Evolutionary conservation across 2,113 vertebrate genomes (phyloP).

Genomic region (Dipodomys stephensi): DNA sequence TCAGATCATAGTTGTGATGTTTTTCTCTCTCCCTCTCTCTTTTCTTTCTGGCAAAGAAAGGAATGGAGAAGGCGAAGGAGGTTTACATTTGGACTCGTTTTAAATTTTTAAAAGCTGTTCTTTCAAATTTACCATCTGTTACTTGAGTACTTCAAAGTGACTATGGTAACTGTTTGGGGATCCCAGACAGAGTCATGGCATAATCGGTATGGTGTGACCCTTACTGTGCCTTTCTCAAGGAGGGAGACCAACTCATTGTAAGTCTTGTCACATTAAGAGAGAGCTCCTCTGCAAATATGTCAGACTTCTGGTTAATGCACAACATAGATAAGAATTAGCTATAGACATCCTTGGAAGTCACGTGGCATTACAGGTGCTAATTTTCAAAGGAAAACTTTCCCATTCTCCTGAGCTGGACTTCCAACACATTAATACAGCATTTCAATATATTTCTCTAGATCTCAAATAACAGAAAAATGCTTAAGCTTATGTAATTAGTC

Average conservation of each 20-base stretch:
- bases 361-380: slow-evolving; percentile 50
- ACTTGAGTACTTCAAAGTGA: slow-evolving; percentile 72
- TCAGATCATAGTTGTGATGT: slow-evolving; percentile 37
- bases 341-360: neutral
- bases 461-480: slow-evolving; percentile 30
- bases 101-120: slow-evolving; percentile 79
- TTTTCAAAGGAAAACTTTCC: slow-evolving; percentile 34
- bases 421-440: neutral
- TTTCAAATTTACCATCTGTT: slow-evolving; percentile 82
- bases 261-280: slow-evolving; percentile 68
- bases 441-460: neutral
- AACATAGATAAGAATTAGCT: slow-evolving; percentile 43
- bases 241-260: slow-evolving; percentile 62
- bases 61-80: slow-evolving; percentile 60
- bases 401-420: neutral
- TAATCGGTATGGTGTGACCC: slow-evolving; percentile 66
- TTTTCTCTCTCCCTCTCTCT: neutral
- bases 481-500: neutral
- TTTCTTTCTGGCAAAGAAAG: slow-evolving; percentile 44
- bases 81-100: slow-evolving; percentile 79
- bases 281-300: slow-evolving; percentile 50
- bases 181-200: slow-evolving; percentile 56
- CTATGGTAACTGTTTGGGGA: slow-evolving; percentile 67
- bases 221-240: slow-evolving; percentile 60
- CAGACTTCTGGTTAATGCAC: slow-evolving; percentile 54